These are phyloP conservation scores for Lampris incognitus DNA, from an alignment of 2,113 vertebrate species.

Conservation along the genomic window DNA sequence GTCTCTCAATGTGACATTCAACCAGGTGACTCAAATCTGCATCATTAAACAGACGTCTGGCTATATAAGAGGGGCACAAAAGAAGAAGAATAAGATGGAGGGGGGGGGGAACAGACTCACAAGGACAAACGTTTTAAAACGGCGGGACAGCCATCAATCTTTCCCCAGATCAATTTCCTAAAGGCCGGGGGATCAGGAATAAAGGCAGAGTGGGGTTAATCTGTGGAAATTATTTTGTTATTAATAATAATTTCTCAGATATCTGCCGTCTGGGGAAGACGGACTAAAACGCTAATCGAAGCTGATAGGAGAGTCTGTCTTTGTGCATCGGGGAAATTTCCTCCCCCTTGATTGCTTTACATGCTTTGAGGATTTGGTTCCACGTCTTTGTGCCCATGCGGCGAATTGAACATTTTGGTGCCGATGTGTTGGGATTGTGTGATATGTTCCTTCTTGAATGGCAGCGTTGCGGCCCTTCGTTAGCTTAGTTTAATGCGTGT, in stretches of 20 bases:
- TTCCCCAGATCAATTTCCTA: slow-evolving; percentile 83
- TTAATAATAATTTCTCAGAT: slow-evolving; percentile 88
- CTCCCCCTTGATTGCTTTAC: slow-evolving; percentile 68
- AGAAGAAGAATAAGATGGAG: slow-evolving; percentile 37
- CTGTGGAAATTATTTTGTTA: slow-evolving; percentile 86
- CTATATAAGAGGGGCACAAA: slow-evolving; percentile 27
- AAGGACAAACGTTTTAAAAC: slow-evolving; percentile 84
- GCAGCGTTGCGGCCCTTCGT: slow-evolving; percentile 33
- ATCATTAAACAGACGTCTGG: slow-evolving; percentile 76
- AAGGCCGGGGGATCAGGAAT: slow-evolving; percentile 80
- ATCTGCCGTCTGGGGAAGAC: slow-evolving; percentile 80
- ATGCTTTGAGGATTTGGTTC: slow-evolving; percentile 57
- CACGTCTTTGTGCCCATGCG: slow-evolving; percentile 24
- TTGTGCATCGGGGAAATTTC: slow-evolving; percentile 61
- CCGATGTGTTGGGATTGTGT: slow-evolving; percentile 42
- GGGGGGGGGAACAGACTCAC: slow-evolving; percentile 58
- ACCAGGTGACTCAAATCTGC: slow-evolving; percentile 65
- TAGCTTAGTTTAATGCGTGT: slow-evolving; percentile 24
- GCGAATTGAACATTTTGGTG: slow-evolving; percentile 54
- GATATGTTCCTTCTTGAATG: slow-evolving; percentile 5
- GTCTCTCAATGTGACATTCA: slow-evolving; percentile 81
- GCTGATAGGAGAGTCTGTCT: slow-evolving; percentile 82
- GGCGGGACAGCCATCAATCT: slow-evolving; percentile 82
- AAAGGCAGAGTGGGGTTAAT: slow-evolving; percentile 85
- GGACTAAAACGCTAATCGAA: slow-evolving; percentile 84